A percentile compares a stretch with the other conserved stretches of the same genome.
Conservation (phyloP, 1,140 invertebrate genomes). For the Scaptomyza pallida region DNA sequence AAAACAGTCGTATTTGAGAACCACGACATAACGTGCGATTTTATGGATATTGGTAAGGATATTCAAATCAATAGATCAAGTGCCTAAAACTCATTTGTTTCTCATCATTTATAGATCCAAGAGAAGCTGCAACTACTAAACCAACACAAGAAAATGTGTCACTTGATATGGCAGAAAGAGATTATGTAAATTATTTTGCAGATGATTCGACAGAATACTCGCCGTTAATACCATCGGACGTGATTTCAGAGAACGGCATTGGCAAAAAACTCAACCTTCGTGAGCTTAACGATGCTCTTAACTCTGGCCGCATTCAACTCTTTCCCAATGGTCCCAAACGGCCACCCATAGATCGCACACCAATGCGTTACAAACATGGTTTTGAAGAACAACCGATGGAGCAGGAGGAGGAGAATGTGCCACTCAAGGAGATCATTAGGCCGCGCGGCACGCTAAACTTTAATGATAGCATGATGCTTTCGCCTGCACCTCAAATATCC, state of each 20-base stretch:
- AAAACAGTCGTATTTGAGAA: slow-evolving; percentile 36
- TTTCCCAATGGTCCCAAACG: slow-evolving; percentile 65
- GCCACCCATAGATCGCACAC: slow-evolving; percentile 51
- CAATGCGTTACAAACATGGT: slow-evolving; percentile 24
- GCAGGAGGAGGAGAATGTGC: neutral
- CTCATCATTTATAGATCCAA: slow-evolving; percentile 6
- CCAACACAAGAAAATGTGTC: slow-evolving; percentile 24
- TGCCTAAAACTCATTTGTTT: neutral
- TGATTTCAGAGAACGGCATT: slow-evolving; percentile 49
- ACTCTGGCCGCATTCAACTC: slow-evolving; percentile 55
- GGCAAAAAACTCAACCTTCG: slow-evolving; percentile 56
- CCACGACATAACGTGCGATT: slow-evolving; percentile 32
- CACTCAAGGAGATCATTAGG: slow-evolving; percentile 17
- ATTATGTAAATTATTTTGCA: slow-evolving; percentile 25
- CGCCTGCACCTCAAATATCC: slow-evolving; percentile 21
- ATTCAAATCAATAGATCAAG: neutral
- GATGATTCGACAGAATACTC: slow-evolving; percentile 48
- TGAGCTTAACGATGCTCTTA: slow-evolving; percentile 56
- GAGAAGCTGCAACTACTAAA: neutral
- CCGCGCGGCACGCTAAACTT: slow-evolving; percentile 56
- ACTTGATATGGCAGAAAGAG: slow-evolving; percentile 8
- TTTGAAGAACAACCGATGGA: slow-evolving; percentile 10
- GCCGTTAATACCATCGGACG: slow-evolving; percentile 53
- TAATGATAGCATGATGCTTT: slow-evolving; percentile 53
- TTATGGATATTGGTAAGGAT: slow-evolving; percentile 30